These are phyloP conservation scores for Lagria hirta DNA, from an alignment of 2,888 invertebrate genomes.

Conservation along the genomic window DNA sequence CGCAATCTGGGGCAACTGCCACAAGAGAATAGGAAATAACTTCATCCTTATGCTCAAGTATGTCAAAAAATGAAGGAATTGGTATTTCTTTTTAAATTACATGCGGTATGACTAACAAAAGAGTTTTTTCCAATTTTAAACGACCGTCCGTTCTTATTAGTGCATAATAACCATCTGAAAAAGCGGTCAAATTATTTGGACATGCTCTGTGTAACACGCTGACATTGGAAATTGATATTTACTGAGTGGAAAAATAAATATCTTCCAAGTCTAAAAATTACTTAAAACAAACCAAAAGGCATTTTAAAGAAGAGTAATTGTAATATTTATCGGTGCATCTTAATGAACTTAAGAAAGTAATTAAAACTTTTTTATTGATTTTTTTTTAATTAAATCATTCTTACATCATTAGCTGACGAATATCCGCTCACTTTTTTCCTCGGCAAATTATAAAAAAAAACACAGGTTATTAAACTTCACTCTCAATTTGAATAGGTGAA, in stretches of 20 bases:
- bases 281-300: too few relatives aligned
- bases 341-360: too few relatives aligned
- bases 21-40: constrained; percentile 58
- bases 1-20: constrained; percentile 67
- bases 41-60: constrained; percentile 64
- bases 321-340: too few relatives aligned
- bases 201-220: constrained; percentile 26
- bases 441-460: too few relatives aligned
- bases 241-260: constrained; percentile 23
- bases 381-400: too few relatives aligned
- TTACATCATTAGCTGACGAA: too few relatives aligned
- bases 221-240: constrained; percentile 29
- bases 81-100: constrained; percentile 7
- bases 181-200: constrained; percentile 26
- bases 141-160: constrained; percentile 20
- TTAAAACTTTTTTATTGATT: too few relatives aligned
- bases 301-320: too few relatives aligned
- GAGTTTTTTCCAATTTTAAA: constrained; percentile 7
- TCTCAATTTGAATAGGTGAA: too few relatives aligned
- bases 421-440: too few relatives aligned
- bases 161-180: constrained; percentile 25
- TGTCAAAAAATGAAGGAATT: constrained; percentile 33
- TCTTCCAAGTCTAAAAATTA: too few relatives aligned
- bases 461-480: too few relatives aligned
- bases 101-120: constrained; percentile 11